These are phyloP conservation scores for Tetraneura akinire DNA, from an alignment of 1,140 invertebrate species.

Conservation along the genomic window DNA sequence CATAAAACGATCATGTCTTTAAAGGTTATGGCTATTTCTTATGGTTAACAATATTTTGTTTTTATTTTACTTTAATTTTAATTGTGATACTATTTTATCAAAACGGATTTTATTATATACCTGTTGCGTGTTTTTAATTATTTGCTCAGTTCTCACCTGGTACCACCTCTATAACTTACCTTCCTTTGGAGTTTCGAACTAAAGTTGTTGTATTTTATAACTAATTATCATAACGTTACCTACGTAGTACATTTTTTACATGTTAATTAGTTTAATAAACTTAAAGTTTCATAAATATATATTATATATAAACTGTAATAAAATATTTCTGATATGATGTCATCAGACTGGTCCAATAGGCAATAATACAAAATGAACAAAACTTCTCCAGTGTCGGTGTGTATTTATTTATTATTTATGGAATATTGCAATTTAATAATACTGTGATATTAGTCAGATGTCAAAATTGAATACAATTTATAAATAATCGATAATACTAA, in stretches of 20 bases:
- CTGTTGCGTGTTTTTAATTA: conserved; percentile 5
- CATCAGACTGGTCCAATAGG: no score
- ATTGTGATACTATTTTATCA: conserved; percentile 51
- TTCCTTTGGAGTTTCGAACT: no score
- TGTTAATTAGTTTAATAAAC: background rate
- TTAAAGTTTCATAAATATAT: background rate
- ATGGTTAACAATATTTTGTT: conserved; percentile 46
- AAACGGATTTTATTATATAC: conserved; percentile 44
- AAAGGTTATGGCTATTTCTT: conserved; percentile 48
- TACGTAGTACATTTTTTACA: background rate
- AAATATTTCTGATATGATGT: no score
- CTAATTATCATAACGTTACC: background rate
- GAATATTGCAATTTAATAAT: no score
- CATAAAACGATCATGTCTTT: conserved; percentile 25
- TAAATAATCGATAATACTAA: no score
- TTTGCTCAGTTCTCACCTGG: background rate
- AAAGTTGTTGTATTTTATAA: background rate
- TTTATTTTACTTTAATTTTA: conserved; percentile 41
- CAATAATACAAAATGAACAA: no score
- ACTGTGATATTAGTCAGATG: no score
- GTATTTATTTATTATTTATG: no score
- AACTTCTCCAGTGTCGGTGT: no score
- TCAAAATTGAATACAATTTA: no score
- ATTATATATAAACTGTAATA: no score
- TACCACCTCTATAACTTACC: background rate